A percentile compares a stretch with the other conserved stretches of the same genome.
Conservation (phyloP, 1,140 invertebrate genomes). For the Trichogramma pretiosum region DNA sequence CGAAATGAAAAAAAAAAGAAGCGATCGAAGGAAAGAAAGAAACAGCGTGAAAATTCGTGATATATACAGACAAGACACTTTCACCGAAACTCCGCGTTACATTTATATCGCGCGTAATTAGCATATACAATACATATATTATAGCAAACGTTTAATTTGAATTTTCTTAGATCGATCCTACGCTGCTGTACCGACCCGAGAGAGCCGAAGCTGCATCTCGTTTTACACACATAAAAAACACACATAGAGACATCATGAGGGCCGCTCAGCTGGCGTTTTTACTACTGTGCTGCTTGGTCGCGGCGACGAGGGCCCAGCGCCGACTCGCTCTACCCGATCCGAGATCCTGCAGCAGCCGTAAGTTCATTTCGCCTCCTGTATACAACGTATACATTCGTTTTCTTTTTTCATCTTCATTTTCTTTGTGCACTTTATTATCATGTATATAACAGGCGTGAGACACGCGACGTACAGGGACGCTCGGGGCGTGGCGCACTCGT, state of each 20-base stretch:
- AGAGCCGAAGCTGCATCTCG: not conserved
- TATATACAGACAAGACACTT: too few relatives aligned
- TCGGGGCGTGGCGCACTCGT: slow-evolving; percentile 74
- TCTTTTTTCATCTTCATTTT: slow-evolving; percentile 2
- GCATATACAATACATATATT: too few relatives aligned
- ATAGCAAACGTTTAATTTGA: too few relatives aligned
- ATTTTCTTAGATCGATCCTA: not conserved
- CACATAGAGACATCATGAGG: slow-evolving; percentile 40
- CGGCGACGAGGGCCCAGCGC: slow-evolving; percentile 68
- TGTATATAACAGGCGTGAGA: slow-evolving; percentile 71
- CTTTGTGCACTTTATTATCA: slow-evolving; percentile 23
- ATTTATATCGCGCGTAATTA: too few relatives aligned
- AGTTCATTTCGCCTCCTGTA: slow-evolving; percentile 40
- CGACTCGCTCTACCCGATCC: slow-evolving; percentile 79
- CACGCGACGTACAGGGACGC: slow-evolving; percentile 79
- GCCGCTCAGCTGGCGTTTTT: slow-evolving; percentile 50
- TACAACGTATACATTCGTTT: not conserved
- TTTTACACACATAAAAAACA: not conserved
- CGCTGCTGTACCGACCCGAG: too few relatives aligned
- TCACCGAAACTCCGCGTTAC: not conserved
- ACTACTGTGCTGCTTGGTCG: slow-evolving; percentile 48
- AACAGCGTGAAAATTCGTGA: too few relatives aligned
- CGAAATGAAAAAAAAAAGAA: too few relatives aligned
- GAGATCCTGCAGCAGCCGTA: slow-evolving; percentile 77
- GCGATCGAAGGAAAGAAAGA: too few relatives aligned